A percentile compares a stretch with the other conserved stretches of the same genome.
Evolutionary conservation across 1,140 invertebrate species (phyloP).

Genomic region (Micrasema minimum): DNA sequence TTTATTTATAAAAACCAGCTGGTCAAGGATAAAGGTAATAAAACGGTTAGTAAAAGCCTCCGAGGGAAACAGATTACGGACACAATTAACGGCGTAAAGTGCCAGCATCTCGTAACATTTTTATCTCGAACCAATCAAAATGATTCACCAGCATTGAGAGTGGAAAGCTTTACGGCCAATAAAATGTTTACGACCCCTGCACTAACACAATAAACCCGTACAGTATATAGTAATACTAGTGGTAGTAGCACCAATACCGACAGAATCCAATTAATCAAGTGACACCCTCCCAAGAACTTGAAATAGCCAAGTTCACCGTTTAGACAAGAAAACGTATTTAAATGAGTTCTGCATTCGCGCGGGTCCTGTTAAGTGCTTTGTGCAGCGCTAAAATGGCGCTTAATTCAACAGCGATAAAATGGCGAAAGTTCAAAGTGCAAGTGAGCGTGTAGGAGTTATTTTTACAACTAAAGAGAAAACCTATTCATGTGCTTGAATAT

Average conservation of each 20-base stretch:
- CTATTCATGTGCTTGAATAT: no score
- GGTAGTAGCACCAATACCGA: background rate
- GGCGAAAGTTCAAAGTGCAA: no score
- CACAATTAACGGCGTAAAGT: conserved; percentile 13
- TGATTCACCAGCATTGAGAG: conserved; percentile 28
- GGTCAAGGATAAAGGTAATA: background rate
- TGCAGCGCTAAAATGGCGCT: no score
- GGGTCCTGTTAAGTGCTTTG: background rate
- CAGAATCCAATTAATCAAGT: conserved; percentile 3
- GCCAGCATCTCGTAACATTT: conserved; percentile 3
- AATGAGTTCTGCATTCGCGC: background rate
- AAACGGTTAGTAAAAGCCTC: background rate
- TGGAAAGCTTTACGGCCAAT: conserved; percentile 23
- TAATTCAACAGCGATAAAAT: no score
- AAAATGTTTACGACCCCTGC: conserved; percentile 26
- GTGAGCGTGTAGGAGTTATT: no score
- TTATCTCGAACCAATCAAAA: conserved; percentile 12
- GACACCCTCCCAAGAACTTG: background rate
- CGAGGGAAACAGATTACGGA: conserved; percentile 1
- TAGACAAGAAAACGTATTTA: background rate
- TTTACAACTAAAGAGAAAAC: no score
- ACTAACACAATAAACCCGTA: background rate
- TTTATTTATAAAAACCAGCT: background rate
- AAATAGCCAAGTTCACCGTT: background rate
- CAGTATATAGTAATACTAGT: no score